phyloP scores from a whole-genome alignment of 2,888 invertebrate genomes.

The Lepidocyrtinus sp. region DNA sequence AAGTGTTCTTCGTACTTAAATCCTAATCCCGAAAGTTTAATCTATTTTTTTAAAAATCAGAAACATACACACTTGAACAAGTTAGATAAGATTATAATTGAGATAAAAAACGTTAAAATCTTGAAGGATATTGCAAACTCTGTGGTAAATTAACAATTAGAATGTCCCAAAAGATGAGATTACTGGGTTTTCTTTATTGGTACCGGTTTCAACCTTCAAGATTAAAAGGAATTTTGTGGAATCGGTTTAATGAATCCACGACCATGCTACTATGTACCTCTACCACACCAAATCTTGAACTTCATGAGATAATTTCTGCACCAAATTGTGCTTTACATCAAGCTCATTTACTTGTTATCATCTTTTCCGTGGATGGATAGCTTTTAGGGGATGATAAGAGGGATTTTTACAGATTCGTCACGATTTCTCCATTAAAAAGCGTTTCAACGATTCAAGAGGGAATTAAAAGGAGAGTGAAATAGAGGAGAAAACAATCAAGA shows the following conservation, averaged over 20 bases:
- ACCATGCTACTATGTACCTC: neutral
- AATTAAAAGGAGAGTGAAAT: constrained; percentile 2
- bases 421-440: constrained; percentile 43
- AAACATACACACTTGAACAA: neutral
- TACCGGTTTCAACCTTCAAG: constrained; percentile 50
- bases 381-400: neutral
- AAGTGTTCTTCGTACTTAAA: neutral
- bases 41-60: neutral
- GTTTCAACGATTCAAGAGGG: neutral
- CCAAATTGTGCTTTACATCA: neutral
- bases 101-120: constrained; percentile 13
- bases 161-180: neutral
- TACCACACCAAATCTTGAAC: too few species aligned
- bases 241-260: neutral
- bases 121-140: constrained; percentile 17
- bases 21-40: neutral
- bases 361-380: constrained; percentile 1
- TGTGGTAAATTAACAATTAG: constrained; percentile 18
- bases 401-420: constrained; percentile 53
- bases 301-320: neutral
- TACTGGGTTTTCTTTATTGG: constrained; percentile 35
- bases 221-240: constrained; percentile 2
- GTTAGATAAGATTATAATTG: constrained; percentile 2
- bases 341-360: constrained; percentile 2
- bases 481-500: constrained; percentile 14